These are phyloP conservation scores for Glomeris marginata DNA, from an alignment of 2,888 invertebrate genomes.

Conservation along the genomic window DNA sequence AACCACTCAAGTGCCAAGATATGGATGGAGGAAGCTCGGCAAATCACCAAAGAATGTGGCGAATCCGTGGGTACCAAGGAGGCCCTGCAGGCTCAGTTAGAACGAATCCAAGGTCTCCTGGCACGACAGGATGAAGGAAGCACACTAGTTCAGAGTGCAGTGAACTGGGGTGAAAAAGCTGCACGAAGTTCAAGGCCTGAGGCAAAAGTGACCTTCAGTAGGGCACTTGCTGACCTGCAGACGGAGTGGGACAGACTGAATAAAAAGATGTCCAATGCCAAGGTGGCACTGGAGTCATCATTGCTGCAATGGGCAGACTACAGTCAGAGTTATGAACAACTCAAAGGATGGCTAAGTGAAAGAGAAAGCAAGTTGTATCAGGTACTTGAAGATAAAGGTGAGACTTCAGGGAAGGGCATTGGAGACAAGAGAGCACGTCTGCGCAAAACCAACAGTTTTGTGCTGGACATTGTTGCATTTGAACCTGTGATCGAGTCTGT, in stretches of 20 bases:
- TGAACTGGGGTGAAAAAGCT: slow-evolving; percentile 81
- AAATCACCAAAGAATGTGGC: slow-evolving; percentile 61
- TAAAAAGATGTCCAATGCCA: slow-evolving; percentile 79
- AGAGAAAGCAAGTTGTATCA: slow-evolving; percentile 82
- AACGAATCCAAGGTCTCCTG: slow-evolving; percentile 54
- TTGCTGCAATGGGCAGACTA: slow-evolving; percentile 92
- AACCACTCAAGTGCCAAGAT: slow-evolving; percentile 58
- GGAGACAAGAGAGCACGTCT: slow-evolving; percentile 78
- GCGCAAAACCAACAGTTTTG: slow-evolving; percentile 81
- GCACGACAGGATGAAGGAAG: slow-evolving; percentile 74
- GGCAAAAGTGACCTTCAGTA: slow-evolving; percentile 71
- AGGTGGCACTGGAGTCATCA: slow-evolving; percentile 77
- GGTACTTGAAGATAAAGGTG: slow-evolving; percentile 68
- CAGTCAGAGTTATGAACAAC: slow-evolving; percentile 77
- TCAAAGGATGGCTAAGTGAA: slow-evolving; percentile 89
- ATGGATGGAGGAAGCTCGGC: slow-evolving; percentile 78
- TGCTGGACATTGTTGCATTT: slow-evolving; percentile 91
- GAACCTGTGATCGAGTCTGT: slow-evolving; percentile 96
- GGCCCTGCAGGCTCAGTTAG: slow-evolving; percentile 60
- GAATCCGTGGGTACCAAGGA: slow-evolving; percentile 63
- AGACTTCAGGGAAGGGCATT: slow-evolving; percentile 39
- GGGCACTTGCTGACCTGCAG: slow-evolving; percentile 74
- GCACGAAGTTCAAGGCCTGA: slow-evolving; percentile 73
- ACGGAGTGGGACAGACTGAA: slow-evolving; percentile 82
- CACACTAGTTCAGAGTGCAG: slow-evolving; percentile 66